Evolutionary conservation across 2,113 vertebrate genomes (phyloP), one percentile per base, ranked within the genome.

Genomic region (Vidua macroura): DNA sequence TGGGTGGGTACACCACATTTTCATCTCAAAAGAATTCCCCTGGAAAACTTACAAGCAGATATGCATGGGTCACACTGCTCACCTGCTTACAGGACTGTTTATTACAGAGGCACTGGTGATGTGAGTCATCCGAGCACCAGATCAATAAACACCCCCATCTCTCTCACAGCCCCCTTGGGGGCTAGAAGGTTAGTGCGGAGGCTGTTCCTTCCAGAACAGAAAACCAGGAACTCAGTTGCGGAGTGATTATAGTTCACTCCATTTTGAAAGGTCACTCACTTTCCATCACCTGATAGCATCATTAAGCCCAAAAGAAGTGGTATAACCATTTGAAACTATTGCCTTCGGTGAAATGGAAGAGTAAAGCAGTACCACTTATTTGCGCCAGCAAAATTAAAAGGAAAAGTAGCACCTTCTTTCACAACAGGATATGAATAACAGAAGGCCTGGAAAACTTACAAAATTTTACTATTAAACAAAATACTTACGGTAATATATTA

Each of bases 261-360:
- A 1, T 76, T 90, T 81, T 46, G 77, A 96, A 95, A 96, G 80
- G 83, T 94, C 85, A 73, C 70, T 94, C 64, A 43, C 80, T 85
- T 87, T 79, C 80, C 60, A 66, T 64, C 93, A 91, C 75, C 85
- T 82, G 59, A 89, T 39, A 85, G 87, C 1, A 0, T 76, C 85
- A 91, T 78, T 88, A 95, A 94, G 72, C 28, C 84, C 62, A 82
- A 73, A 79, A 93, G 66, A 94, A 93, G 68, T 49, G 52, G 52
- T n/a, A 60, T 68, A 91, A 67, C 48, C 80, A 58, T 64, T 63
- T 24, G 15, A 80, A 95, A 97, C 88, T 86, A 93, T 39, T 95
- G 70, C 72, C 88, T 86, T 52, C 58, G 59, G 81, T 89, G 88
- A 95, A 95, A 95, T 66, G 53, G 78, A 95, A 89, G 15, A 39